Evolutionary conservation across 2,888 invertebrate species (phyloP), one percentile per base, ranked within the genome.

Genomic region (Mythimna vitellina): DNA sequence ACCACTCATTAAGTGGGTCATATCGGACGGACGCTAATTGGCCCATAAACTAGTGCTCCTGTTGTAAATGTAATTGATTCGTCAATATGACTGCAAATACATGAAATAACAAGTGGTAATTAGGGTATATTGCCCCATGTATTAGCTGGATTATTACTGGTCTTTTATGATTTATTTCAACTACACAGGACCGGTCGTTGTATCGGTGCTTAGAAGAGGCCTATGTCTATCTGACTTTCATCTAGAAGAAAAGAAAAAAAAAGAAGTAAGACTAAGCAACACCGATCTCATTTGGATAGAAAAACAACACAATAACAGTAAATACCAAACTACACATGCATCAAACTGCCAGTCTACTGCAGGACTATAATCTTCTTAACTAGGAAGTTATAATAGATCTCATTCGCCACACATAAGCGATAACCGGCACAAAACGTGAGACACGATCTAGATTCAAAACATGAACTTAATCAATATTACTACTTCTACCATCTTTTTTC

Each of bases 381-480:
- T 42, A 81, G 74, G 84, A 77, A 80, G 73, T 66, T 63, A 3
- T 46, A 70, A 69, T 70, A 63, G 46, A 63, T 25, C 58, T 17
- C 57, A 84, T 85, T 82, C 58, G 83, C 63, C 61, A 82, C 85
- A 72, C 71, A 57, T 54, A 22, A 61, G 70, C 76, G 71, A 71
- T 70, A 65, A 76, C 80, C 80, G 57, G 70, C 61, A 63, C 71
- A 53, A 78, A 83, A 64, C 78, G 83, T 85, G 75, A 71, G 35
- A 70, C 85, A 83, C 83, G 85, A 82, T 68, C 81, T 73, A 84
- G 56, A 81, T 81, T 65, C 57, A 58, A 61, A 70, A 75, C 68
- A 60, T 61, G n/a, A 63, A 53, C 69, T 71, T 56, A 67, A 58
- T 75, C 49, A 83, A 76, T 63, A 54, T 70, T 65, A 60, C 35